These are phyloP conservation scores for Spodoptera picta DNA, from an alignment of 2,888 invertebrate genomes.

Conservation along the genomic window DNA sequence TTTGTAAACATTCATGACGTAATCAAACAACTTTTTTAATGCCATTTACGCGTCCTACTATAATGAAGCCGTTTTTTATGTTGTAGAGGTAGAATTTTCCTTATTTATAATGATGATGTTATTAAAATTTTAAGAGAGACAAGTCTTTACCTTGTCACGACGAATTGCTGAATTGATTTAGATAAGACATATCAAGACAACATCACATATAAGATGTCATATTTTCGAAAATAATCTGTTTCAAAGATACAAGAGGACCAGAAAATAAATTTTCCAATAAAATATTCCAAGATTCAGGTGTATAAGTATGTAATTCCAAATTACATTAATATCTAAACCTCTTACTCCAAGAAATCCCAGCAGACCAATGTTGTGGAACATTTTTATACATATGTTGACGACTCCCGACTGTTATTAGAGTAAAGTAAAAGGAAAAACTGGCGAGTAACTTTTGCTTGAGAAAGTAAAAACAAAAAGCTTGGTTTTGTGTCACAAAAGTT, in stretches of 20 bases:
- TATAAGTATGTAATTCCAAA: slow-evolving; percentile 32
- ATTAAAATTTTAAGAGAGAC: too few relatives aligned
- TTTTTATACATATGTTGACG: slow-evolving; percentile 17
- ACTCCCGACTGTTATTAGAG: slow-evolving; percentile 7
- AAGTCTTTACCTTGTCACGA: too few relatives aligned
- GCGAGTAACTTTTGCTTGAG: neutral
- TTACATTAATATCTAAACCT: slow-evolving; percentile 43
- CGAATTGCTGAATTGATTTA: too few relatives aligned
- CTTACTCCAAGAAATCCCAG: slow-evolving; percentile 36
- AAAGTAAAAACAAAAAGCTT: too few relatives aligned
- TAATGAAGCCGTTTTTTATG: slow-evolving; percentile 10
- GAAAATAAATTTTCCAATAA: slow-evolving; percentile 10
- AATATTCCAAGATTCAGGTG: slow-evolving; percentile 15
- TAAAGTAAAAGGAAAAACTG: slow-evolving; percentile 19
- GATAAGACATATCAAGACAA: too few relatives aligned
- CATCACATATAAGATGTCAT: too few relatives aligned
- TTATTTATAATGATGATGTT: neutral
- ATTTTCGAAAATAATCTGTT: too few relatives aligned
- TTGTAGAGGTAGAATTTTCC: slow-evolving; percentile 6
- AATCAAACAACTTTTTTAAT: slow-evolving; percentile 36
- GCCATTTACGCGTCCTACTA: slow-evolving; percentile 19
- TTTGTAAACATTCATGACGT: slow-evolving; percentile 55
- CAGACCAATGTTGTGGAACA: slow-evolving; percentile 25
- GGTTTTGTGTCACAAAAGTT: too few relatives aligned
- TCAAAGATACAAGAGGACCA: too few relatives aligned